Base-by-base conservation (phyloP, 1,140 invertebrate genomes). In the Dryas iulia region DNA sequence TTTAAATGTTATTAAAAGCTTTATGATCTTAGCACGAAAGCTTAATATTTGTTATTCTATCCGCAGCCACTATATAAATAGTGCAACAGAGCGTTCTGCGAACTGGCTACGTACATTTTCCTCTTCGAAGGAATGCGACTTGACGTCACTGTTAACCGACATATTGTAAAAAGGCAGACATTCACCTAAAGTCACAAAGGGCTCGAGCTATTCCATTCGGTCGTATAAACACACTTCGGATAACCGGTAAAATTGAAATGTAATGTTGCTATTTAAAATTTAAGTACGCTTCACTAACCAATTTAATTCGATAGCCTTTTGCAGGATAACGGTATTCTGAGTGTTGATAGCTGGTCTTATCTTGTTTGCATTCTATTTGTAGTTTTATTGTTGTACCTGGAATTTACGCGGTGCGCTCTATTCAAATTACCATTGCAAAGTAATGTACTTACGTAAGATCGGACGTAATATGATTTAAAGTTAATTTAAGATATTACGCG, bases 31-130 rank as follows among this genome's bases (percentile, higher is more conserved):
- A 31, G 8, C 0, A 52, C 59, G 70, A 83, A 76, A 69, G 73
- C 24, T 69, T 35, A 78, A 28, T 56, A 56, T 56, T 56, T 31
- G 7, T 14, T 53, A 54, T 33, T 28, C 12, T 35, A 71, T 61
- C 61, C 56, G 66, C 73, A 76, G 18, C 72, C 70, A 54, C 74
- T 75, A 77, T 84, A 86, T 87, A 86, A 87, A 87, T 89, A 89
- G 84, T 87, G 83, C 83, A 86, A 78, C 76, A 79, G 78, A 77
- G 71, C 76, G 82, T 87, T 89, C 84, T 66, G 78, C 78, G 84
- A 87, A 89, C 80, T 74, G 81, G 69, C 73, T 77, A 79, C 83
- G 77, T 86, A 79, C 82, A 76, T 88, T 88, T 88, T 88, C 84
- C 86, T 88, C 82, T 72, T 82, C 74, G 74, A 79, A 81, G 84